phyloP scores from a whole-genome alignment of 37 sponge, comb jelly and placozoan species.

The Tethya wilhelma region DNA sequence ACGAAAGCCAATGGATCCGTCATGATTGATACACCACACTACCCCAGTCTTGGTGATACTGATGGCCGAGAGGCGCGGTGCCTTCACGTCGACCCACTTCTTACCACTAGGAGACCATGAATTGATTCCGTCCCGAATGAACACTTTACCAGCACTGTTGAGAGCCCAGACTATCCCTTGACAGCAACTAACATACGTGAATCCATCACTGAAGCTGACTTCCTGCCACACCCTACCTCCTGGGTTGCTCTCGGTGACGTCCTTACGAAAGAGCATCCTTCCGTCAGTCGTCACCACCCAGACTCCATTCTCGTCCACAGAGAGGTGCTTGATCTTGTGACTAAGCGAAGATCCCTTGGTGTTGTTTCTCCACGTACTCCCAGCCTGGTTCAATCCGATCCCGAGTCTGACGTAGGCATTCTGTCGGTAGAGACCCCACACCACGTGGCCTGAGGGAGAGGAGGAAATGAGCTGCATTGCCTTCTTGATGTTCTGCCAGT shows the following conservation, averaged over 20 bases:
- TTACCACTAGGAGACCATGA: conserved; percentile 24
- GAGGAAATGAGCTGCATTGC: conserved; percentile 46
- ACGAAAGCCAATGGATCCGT: conserved; percentile 66
- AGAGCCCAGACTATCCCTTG: conserved; percentile 53
- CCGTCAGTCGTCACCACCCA: conserved; percentile 65
- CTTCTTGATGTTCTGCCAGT: conserved; percentile 54
- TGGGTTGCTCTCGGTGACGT: conserved; percentile 31
- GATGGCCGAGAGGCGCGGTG: conserved; percentile 32
- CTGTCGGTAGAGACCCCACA: conserved; percentile 62
- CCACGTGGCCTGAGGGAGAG: conserved; percentile 52
- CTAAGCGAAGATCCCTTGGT: conserved; percentile 12
- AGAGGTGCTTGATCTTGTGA: conserved; percentile 38
- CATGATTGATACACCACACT: conserved; percentile 66
- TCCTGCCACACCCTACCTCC: conserved; percentile 68
- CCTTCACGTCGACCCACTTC: conserved; percentile 53
- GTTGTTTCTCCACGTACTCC: conserved; percentile 50
- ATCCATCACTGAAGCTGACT: conserved; percentile 16
- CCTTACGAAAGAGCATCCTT: conserved; percentile 59
- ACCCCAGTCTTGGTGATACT: conserved; percentile 43
- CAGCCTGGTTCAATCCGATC: conserved; percentile 44
- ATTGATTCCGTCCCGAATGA: conserved; percentile 50
- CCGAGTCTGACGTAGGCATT: conserved; percentile 62
- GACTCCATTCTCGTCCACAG: conserved; percentile 44
- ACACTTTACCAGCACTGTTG: conserved; percentile 17
- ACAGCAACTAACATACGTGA: conserved; percentile 39